Evolutionary conservation across 1,140 invertebrate species (phyloP).

Genomic region (Pseudomyrmex concolor): DNA sequence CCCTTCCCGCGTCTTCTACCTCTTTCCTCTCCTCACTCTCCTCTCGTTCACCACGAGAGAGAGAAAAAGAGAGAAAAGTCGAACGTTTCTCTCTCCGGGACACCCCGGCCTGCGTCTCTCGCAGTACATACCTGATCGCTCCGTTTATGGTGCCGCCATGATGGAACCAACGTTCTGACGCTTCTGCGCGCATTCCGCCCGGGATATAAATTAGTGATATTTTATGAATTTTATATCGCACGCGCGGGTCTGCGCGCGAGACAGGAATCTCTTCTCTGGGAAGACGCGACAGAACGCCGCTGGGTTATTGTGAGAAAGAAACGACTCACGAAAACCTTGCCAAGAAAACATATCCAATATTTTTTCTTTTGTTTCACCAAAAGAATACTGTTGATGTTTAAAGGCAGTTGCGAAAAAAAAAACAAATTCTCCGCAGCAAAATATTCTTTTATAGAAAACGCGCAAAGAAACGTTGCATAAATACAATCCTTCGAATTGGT

Average conservation of each 20-base stretch:
- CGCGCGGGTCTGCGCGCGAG: not conserved
- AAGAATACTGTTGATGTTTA: conserved; percentile 26
- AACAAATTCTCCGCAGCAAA: no score
- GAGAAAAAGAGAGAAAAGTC: conserved; percentile 26
- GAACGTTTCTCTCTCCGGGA: conserved; percentile 38
- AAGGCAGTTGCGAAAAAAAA: not conserved
- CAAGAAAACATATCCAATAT: not conserved
- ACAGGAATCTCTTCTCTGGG: conserved; percentile 9
- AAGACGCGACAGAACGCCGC: not conserved
- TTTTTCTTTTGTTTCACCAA: not conserved
- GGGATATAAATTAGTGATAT: conserved; percentile 58
- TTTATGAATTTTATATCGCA: conserved; percentile 58
- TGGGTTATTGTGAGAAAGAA: conserved; percentile 45
- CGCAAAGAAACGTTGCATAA: no score
- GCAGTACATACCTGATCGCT: conserved; percentile 36
- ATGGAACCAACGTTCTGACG: conserved; percentile 54
- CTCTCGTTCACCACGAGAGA: not conserved
- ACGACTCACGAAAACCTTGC: not conserved
- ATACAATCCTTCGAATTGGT: no score
- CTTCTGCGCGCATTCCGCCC: conserved; percentile 54
- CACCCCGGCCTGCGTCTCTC: conserved; percentile 42
- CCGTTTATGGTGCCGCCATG: conserved; percentile 59
- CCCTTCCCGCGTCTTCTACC: conserved; percentile 29
- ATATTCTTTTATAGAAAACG: no score
- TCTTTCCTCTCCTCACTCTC: not conserved